These are phyloP conservation scores for Liparis tanakae DNA, from an alignment of 2,797 vertebrate species.

Conservation along the genomic window DNA sequence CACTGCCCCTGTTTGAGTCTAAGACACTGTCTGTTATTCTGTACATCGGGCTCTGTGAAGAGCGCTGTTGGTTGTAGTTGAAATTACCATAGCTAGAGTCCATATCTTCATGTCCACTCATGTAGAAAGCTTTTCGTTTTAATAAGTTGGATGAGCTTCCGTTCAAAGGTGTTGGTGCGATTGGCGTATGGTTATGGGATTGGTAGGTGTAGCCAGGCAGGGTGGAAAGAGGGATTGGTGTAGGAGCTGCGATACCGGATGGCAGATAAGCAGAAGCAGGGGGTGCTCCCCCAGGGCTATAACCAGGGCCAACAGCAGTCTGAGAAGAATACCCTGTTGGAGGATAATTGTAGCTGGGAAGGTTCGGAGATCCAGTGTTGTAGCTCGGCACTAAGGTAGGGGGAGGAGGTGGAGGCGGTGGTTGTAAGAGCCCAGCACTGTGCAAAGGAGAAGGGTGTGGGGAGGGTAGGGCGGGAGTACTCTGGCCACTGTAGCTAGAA, in stretches of 20 bases:
- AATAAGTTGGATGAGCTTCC: constrained; percentile 96
- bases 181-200: constrained; percentile 92
- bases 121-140: constrained; percentile 99
- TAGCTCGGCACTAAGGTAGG: constrained; percentile 94
- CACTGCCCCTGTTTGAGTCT: constrained; percentile 93
- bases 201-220: constrained; percentile 97
- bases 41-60: constrained; percentile 98
- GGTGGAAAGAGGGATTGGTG: constrained; percentile 93
- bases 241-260: constrained; percentile 97
- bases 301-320: constrained; percentile 91
- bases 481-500: constrained; percentile 94
- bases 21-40: constrained; percentile 94
- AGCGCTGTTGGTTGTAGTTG: constrained; percentile 98
- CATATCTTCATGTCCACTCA: constrained; percentile 98
- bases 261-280: constrained; percentile 96
- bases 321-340: constrained; percentile 94
- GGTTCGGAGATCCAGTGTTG: constrained; percentile 93
- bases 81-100: constrained; percentile 97
- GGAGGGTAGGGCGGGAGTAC: constrained; percentile 92
- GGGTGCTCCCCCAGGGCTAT: constrained; percentile 94
- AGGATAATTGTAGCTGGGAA: constrained; percentile 96
- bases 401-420: constrained; percentile 88
- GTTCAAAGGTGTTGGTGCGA: constrained; percentile 93
- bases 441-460: constrained; percentile 97
- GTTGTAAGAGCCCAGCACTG: constrained; percentile 94